Evolutionary conservation across 2,113 vertebrate genomes (phyloP).

Genomic region (Brachypodius melanocephalos): DNA sequence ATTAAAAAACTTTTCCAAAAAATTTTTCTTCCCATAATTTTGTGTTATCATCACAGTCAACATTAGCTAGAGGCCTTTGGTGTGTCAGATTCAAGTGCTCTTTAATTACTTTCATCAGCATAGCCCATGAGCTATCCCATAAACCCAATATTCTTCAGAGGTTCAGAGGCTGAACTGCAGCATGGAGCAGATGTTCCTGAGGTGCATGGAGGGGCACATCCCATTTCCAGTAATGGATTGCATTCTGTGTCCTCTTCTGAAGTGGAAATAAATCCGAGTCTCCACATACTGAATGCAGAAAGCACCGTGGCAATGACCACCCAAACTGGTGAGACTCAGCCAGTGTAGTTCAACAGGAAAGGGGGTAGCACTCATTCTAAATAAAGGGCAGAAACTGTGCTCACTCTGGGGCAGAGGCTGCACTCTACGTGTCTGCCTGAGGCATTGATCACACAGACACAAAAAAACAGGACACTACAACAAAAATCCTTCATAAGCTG

Average conservation of each 20-base stretch:
- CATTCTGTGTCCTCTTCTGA: not conserved
- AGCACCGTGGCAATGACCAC: not conserved
- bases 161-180: not conserved
- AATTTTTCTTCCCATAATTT: not conserved
- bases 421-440: not conserved
- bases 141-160: not conserved
- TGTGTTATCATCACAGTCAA: not conserved
- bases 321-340: not conserved
- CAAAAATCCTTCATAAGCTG: not conserved
- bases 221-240: not conserved
- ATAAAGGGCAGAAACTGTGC: not conserved
- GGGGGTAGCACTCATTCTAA: not conserved
- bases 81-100: not conserved
- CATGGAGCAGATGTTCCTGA: not conserved
- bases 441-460: not conserved
- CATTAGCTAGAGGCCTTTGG: not conserved
- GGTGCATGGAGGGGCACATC: not conserved
- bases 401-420: not conserved
- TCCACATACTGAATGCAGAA: not conserved
- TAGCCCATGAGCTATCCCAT: not conserved
- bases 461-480: not conserved
- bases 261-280: not conserved
- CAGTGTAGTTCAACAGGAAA: not conserved
- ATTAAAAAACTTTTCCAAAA: not conserved
- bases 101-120: not conserved